Base-by-base conservation (phyloP, 2,113 vertebrate genomes). In the Caretta caretta region DNA sequence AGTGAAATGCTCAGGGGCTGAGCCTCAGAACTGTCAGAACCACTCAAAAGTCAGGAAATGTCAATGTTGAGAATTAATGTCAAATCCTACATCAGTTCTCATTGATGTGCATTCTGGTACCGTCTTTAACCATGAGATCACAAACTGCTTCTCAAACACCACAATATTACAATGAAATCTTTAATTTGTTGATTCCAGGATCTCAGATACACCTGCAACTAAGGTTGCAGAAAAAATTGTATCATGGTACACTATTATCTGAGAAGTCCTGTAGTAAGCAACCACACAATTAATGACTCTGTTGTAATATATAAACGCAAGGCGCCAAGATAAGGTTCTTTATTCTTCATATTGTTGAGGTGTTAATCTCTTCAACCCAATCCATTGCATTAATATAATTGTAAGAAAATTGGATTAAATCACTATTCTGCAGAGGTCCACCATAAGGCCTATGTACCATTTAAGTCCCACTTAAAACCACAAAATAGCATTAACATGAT, bases 331-430 rank as follows among this genome's bases (percentile, higher is more conserved):
- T 51, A n/a, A 69, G 65, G 17, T 4, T 5, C 65, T 31, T 79
- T 1, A 8, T 62, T 29, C 27, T n/a, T 81, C 76, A 11, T 9
- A 0, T 17, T 12, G 10, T 3, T 6, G 10, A 83, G 57, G n/a
- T 4, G 84, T 19, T 89, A 57, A 53, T 5, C 10, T 57, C 25
- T 35, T 56, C 48, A 53, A 17, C 46, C 10, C 46, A 20, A 57
- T 27, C 50, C 4, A 0, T 76, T 38, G 57, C 1, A 0, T 49
- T 84, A 42, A 51, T n/a, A 2, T 0, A 0, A 5, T 5, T 1
- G 0, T 12, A 27, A 1, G 51, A 75, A 75, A 35, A 0, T 9
- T 4, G 6, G 25, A 20, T 4, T 87, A 49, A 48, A 31, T 80
- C 78, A 35, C 8, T 13, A 80, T 69, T 75, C 80, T 6, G 10